phyloP scores from a whole-genome alignment of 37 sponge, comb jelly and placozoan species.

The Theonella swinhoei region DNA sequence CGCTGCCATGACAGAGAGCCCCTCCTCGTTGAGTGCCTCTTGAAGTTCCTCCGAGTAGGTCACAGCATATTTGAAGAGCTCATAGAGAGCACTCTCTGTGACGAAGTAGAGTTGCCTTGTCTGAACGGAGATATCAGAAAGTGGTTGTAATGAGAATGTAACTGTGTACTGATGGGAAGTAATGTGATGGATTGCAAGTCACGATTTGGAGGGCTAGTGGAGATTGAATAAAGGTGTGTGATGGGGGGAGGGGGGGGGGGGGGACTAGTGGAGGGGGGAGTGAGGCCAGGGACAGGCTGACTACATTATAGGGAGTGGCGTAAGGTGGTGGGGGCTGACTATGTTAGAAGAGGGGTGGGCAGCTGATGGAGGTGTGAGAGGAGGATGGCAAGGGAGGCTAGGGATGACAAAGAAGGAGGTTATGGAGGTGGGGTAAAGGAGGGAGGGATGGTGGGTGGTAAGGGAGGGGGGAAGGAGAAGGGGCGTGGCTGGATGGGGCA shows the following conservation, averaged over 20 bases:
- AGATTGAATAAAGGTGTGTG: too few species aligned
- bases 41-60: conserved; percentile 46
- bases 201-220: neutral
- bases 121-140: neutral
- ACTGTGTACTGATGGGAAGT: neutral
- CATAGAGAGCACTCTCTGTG: conserved; percentile 79
- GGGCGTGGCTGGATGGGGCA: neutral
- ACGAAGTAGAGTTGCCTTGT: conserved; percentile 67
- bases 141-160: too few species aligned
- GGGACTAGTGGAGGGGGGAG: neutral
- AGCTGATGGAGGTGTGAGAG: too few species aligned
- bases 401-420: too few species aligned
- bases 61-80: conserved; percentile 74
- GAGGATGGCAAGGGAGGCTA: too few species aligned
- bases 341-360: too few species aligned
- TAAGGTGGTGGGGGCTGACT: too few species aligned
- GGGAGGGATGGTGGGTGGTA: too few species aligned
- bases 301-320: too few species aligned
- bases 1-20: conserved; percentile 37
- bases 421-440: too few species aligned
- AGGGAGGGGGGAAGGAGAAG: neutral
- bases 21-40: conserved; percentile 65
- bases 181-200: too few species aligned
- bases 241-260: conserved; percentile 2
- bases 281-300: too few species aligned